Evolutionary conservation across 2,888 invertebrate genomes (phyloP).

Genomic region (Glyphotaelius pellucidus): DNA sequence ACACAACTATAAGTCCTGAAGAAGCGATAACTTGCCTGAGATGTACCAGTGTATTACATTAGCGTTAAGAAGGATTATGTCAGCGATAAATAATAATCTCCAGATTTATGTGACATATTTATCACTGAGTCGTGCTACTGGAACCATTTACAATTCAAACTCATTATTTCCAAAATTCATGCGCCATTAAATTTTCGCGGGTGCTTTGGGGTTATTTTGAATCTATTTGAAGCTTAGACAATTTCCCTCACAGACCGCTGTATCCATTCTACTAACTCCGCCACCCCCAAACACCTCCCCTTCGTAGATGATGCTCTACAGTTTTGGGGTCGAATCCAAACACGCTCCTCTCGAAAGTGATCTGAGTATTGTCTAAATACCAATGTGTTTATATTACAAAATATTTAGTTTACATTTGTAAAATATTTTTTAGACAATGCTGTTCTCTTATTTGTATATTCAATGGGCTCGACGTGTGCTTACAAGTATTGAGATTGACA

Average conservation of each 20-base stretch:
- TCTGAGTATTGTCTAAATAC: background rate
- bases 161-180: conserved; percentile 64
- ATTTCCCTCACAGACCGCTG: conserved; percentile 63
- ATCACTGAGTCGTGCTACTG: conserved; percentile 55
- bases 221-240: conserved; percentile 64
- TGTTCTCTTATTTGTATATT: background rate
- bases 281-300: background rate
- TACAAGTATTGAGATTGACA: background rate
- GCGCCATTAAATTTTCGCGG: conserved; percentile 62
- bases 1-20: background rate
- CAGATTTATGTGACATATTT: conserved; percentile 65
- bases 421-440: background rate
- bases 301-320: background rate
- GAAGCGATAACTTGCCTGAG: background rate
- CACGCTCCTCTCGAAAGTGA: background rate
- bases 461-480: background rate
- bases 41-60: background rate
- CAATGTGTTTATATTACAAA: no score
- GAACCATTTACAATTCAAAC: conserved; percentile 63
- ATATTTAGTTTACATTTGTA: background rate
- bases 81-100: conserved; percentile 64
- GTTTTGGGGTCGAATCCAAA: background rate
- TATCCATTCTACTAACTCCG: background rate
- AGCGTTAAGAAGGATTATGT: conserved; percentile 50
- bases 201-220: conserved; percentile 60